Conservation (phyloP, 2,797 vertebrate genomes). For the Bovichtus diacanthus region DNA sequence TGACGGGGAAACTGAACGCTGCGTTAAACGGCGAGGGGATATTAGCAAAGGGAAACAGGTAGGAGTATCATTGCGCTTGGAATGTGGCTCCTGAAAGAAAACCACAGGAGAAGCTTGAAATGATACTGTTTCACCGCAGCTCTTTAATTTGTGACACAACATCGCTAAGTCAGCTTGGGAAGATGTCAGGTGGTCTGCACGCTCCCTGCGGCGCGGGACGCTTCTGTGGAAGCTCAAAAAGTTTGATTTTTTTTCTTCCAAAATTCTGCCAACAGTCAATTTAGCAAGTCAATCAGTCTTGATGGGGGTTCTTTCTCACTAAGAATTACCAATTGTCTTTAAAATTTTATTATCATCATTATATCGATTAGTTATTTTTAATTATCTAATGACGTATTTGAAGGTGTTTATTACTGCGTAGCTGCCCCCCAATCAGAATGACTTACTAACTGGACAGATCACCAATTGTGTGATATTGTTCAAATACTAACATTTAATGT, state of each 20-base stretch:
- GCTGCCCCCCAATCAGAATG: background rate
- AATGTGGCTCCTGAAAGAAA: slow-evolving; percentile 67
- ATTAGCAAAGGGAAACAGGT: slow-evolving; percentile 48
- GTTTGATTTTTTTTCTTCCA: background rate
- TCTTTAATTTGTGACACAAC: slow-evolving; percentile 63
- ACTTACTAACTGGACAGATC: background rate
- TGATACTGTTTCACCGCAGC: slow-evolving; percentile 55
- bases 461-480: background rate
- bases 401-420: background rate
- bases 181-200: slow-evolving; percentile 47
- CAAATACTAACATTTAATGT: background rate
- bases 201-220: background rate
- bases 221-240: background rate
- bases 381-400: background rate
- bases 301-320: background rate
- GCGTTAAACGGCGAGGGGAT: slow-evolving; percentile 53
- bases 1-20: slow-evolving; percentile 66
- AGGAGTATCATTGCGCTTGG: slow-evolving; percentile 31
- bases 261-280: background rate
- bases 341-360: background rate
- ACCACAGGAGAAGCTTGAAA: slow-evolving; percentile 53
- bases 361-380: background rate
- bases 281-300: background rate
- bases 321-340: background rate
- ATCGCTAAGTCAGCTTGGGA: slow-evolving; percentile 35